phyloP scores from a whole-genome alignment of 2,888 invertebrate species.

The Limenitis camilla region DNA sequence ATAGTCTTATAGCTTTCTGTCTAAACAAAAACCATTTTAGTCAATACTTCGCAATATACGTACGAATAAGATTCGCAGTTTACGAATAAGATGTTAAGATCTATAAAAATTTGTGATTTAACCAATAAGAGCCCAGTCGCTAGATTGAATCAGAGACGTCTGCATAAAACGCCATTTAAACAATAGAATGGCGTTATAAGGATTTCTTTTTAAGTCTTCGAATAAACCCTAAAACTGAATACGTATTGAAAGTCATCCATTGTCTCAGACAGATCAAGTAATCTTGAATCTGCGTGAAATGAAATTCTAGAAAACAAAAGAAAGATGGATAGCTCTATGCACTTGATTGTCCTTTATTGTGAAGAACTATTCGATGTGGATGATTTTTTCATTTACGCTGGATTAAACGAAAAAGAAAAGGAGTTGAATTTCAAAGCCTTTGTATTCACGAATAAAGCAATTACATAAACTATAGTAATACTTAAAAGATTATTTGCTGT shows the following conservation, averaged over 20 bases:
- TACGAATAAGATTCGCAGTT: too few relatives aligned
- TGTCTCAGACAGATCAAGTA: constrained; percentile 16
- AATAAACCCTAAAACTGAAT: constrained; percentile 22
- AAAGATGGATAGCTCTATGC: constrained; percentile 18
- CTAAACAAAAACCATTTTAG: too few relatives aligned
- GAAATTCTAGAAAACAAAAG: constrained; percentile 23
- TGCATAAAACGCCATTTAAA: constrained; percentile 15
- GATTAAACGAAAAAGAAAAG: not conserved
- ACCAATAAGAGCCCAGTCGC: constrained; percentile 2
- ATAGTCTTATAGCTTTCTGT: too few relatives aligned
- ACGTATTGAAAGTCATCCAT: constrained; percentile 22
- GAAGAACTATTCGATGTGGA: constrained; percentile 12
- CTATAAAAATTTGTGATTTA: constrained; percentile 2
- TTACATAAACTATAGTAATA: too few relatives aligned
- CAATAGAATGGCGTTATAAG: constrained; percentile 19
- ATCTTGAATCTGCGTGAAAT: constrained; percentile 23
- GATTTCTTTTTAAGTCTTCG: constrained; percentile 19
- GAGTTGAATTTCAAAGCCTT: not conserved
- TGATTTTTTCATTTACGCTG: not conserved
- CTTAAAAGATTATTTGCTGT: too few relatives aligned
- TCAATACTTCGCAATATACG: too few relatives aligned
- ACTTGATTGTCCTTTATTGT: constrained; percentile 12
- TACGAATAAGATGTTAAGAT: not conserved
- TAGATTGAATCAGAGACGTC: constrained; percentile 11
- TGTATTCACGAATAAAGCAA: too few relatives aligned